Conservation (phyloP, 2,888 invertebrate species). For the Escarpia spicata region DNA sequence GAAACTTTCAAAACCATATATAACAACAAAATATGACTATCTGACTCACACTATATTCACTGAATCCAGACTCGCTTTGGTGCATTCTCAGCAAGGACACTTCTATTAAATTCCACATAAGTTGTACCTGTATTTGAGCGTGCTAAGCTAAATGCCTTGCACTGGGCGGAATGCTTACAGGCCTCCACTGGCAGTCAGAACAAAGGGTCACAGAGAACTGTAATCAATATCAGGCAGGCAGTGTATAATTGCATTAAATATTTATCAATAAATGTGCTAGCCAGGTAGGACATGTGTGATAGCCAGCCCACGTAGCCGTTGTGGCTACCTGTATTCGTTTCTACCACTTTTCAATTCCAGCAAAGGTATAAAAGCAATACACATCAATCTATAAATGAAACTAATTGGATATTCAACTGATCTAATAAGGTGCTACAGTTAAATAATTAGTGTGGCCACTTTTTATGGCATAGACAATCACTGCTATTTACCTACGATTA, state of each 20-base stretch:
- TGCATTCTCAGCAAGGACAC: background rate
- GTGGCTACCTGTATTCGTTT: background rate
- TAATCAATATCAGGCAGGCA: background rate
- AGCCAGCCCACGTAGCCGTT: background rate
- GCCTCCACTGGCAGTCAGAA: background rate
- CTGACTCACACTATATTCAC: background rate
- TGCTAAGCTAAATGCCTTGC: background rate
- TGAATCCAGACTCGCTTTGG: background rate
- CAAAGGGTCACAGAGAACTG: background rate
- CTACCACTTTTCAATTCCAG: background rate
- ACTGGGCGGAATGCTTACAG: background rate
- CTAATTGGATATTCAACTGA: background rate
- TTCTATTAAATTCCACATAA: background rate
- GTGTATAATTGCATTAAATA: slow-evolving; percentile 16
- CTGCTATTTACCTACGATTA: background rate
- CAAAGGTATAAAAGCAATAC: background rate
- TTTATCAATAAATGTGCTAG: background rate
- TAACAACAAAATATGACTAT: too few relatives aligned
- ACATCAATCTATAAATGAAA: background rate
- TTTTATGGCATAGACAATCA: background rate
- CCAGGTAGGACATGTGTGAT: background rate
- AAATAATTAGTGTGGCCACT: background rate
- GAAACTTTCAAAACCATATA: too few relatives aligned
- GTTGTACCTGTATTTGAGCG: background rate
- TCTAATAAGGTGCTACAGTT: background rate